Conservation (phyloP, 1,140 invertebrate species). For the Drosophila gunungcola region DNA sequence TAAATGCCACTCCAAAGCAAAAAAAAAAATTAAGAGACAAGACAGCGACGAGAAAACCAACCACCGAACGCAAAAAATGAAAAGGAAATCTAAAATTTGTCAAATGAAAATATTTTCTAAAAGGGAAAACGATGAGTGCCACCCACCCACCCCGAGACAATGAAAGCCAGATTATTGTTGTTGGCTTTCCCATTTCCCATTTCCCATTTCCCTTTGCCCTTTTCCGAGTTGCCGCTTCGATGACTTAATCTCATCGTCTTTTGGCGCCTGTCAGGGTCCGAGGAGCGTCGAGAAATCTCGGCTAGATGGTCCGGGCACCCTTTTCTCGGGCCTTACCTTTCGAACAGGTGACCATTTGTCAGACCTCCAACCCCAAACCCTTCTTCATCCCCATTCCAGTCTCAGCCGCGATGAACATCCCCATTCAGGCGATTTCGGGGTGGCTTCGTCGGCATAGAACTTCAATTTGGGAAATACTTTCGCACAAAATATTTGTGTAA, state of each 20-base stretch:
- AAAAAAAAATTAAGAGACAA: constrained; percentile 13
- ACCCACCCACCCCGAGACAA: constrained; percentile 32
- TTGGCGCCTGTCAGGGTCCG: constrained; percentile 67
- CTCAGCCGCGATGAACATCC: constrained; percentile 6
- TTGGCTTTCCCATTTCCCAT: constrained; percentile 20
- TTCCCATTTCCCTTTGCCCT: constrained; percentile 15
- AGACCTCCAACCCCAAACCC: background rate
- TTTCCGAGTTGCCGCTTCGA: constrained; percentile 64
- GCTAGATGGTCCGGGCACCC: constrained; percentile 52
- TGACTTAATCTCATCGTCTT: constrained; percentile 75
- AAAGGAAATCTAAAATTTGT: constrained; percentile 68
- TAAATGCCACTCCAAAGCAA: constrained; percentile 52
- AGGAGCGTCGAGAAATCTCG: constrained; percentile 52
- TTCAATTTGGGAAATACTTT: constrained; percentile 71
- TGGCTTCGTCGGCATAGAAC: constrained; percentile 34
- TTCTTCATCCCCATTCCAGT: background rate
- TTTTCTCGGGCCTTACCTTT: constrained; percentile 50
- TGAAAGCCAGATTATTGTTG: constrained; percentile 60
- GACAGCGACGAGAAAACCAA: constrained; percentile 41
- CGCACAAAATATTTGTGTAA: constrained; percentile 72
- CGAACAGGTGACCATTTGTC: constrained; percentile 56
- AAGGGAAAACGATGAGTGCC: constrained; percentile 40
- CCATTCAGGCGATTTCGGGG: constrained; percentile 7
- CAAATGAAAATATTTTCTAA: constrained; percentile 75
- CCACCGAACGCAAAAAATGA: constrained; percentile 34